A percentile compares a stretch with the other conserved stretches of the same genome.
These are phyloP conservation scores for Calcarius ornatus DNA, from an alignment of 2,113 vertebrate species.

Conservation along the genomic window DNA sequence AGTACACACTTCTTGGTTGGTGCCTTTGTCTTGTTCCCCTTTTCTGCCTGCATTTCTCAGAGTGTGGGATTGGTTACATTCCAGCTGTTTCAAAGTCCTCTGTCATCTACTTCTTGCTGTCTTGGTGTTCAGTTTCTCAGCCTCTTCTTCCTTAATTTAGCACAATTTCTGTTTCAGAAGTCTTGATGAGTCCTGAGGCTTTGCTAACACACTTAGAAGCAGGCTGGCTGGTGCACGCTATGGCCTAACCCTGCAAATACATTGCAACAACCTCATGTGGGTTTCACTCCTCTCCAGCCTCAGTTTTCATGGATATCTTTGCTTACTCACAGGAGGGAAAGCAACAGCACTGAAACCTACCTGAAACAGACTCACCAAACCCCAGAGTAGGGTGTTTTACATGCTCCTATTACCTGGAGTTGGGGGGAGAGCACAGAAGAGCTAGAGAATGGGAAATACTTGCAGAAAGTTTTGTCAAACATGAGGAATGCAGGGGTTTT, in stretches of 20 bases:
- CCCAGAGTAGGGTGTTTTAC: no score
- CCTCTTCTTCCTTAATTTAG: not conserved
- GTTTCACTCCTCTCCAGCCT: not conserved
- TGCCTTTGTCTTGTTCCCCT: not conserved
- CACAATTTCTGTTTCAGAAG: not conserved
- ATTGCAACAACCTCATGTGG: not conserved
- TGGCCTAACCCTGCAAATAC: not conserved
- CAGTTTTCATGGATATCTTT: not conserved
- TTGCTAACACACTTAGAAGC: not conserved
- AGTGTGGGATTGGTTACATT: not conserved
- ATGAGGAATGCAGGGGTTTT: accelerated
- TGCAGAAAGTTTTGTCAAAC: not conserved
- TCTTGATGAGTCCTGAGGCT: not conserved
- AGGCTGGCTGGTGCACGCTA: not conserved
- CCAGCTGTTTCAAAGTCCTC: not conserved
- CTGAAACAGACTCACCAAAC: not conserved
- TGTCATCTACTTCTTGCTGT: not conserved
- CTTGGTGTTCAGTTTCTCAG: not conserved
- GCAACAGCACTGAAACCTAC: not conserved
- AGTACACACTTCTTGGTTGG: not conserved
- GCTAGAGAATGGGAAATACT: not conserved
- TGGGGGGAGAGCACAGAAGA: not conserved
- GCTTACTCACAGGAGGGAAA: accelerated
- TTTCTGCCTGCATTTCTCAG: not conserved
- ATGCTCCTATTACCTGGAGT: no score